Conservation (phyloP, 2,113 vertebrate genomes). For the Hyaena hyaena region DNA sequence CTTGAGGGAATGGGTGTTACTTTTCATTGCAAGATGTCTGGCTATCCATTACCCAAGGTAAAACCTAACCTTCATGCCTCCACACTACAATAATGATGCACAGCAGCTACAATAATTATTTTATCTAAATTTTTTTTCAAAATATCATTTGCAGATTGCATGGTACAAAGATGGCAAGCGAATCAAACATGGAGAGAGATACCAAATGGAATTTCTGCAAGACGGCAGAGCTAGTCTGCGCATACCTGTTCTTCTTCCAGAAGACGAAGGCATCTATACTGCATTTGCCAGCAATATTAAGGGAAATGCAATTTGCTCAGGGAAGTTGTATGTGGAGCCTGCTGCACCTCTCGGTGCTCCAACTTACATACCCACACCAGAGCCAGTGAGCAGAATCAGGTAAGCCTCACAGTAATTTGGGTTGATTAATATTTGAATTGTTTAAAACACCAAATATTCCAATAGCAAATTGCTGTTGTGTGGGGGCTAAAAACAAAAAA, state of each 20-base stretch:
- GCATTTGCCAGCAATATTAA: slow-evolving; percentile 95
- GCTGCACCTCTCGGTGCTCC: slow-evolving; percentile 89
- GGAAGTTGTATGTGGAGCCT: slow-evolving; percentile 96
- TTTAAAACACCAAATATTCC: background rate
- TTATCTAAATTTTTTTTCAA: background rate
- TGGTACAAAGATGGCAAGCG: slow-evolving; percentile 99
- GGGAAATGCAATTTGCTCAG: slow-evolving; percentile 96
- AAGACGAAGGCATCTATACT: slow-evolving; percentile 98
- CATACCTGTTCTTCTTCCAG: slow-evolving; percentile 93
- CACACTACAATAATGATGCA: background rate
- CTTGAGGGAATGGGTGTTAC: slow-evolving; percentile 96
- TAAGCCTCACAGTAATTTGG: slow-evolving; percentile 82
- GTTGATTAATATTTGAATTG: background rate
- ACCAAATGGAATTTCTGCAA: slow-evolving; percentile 94
- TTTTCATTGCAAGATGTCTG: slow-evolving; percentile 96
- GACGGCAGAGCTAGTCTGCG: slow-evolving; percentile 95
- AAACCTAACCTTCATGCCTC: background rate
- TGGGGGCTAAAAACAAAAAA: background rate
- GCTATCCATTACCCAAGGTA: slow-evolving; percentile 97
- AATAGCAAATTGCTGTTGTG: background rate
- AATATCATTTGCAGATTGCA: slow-evolving; percentile 88
- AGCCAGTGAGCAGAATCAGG: slow-evolving; percentile 94
- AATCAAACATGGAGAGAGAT: slow-evolving; percentile 90
- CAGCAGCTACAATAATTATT: background rate
- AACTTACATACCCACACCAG: slow-evolving; percentile 93